These are phyloP conservation scores for Rhinophrynus dorsalis DNA, from an alignment of 2,797 vertebrate species.

Conservation along the genomic window DNA sequence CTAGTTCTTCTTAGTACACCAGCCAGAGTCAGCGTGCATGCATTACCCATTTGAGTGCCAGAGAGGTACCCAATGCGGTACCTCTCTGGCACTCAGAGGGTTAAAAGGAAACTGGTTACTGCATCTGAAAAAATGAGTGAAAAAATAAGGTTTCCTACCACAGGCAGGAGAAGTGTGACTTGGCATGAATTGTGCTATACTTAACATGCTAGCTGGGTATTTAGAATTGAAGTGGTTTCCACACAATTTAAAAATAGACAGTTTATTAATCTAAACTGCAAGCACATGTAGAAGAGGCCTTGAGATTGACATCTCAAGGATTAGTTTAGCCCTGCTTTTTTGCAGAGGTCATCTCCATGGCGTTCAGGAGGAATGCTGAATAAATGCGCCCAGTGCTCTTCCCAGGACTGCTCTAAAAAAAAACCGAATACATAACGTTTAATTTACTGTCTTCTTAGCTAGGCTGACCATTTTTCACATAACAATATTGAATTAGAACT, in stretches of 20 bases:
- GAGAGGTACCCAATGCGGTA: no score
- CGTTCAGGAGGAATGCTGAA: conserved; percentile 67
- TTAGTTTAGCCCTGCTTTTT: conserved; percentile 83
- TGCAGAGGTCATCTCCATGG: conserved; percentile 74
- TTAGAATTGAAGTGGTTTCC: conserved; percentile 77
- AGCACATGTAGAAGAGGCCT: conserved; percentile 74
- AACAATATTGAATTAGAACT: conserved; percentile 93
- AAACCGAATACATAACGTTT: conserved; percentile 93
- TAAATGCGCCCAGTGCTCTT: conserved; percentile 75
- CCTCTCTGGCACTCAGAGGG: no score
- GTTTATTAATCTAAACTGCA: conserved; percentile 77
- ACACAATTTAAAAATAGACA: conserved; percentile 77
- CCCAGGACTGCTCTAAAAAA: conserved; percentile 69
- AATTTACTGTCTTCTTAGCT: conserved; percentile 92
- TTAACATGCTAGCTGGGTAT: conserved; percentile 80
- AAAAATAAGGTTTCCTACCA: conserved; percentile 55
- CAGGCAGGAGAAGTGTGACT: conserved; percentile 71
- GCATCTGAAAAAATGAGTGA: conserved; percentile 51
- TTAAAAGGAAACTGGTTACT: no score
- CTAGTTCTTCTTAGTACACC: no score
- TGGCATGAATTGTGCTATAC: conserved; percentile 69
- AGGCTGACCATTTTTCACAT: conserved; percentile 90
- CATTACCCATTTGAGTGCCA: no score
- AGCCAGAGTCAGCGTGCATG: no score
- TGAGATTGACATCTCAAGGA: conserved; percentile 78